Evolutionary conservation across 2,797 vertebrate species (phyloP).

Genomic region (Phylloscopus collybita): DNA sequence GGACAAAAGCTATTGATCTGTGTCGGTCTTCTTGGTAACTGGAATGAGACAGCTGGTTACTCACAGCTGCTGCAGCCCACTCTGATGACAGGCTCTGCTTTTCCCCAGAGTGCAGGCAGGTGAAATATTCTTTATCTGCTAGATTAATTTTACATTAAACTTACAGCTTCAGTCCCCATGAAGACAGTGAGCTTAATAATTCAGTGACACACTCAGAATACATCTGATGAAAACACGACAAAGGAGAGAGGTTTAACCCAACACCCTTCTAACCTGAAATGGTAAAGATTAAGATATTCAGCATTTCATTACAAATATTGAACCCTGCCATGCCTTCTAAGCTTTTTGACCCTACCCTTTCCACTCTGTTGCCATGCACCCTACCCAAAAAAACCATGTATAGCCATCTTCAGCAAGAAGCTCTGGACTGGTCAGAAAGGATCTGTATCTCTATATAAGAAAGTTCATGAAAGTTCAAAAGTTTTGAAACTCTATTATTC

Average conservation of each 20-base stretch:
- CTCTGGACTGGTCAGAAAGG: not conserved
- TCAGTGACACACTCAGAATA: not conserved
- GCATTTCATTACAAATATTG: not conserved
- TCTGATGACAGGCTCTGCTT: not conserved
- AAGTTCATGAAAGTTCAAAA: not conserved
- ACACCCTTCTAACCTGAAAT: not conserved
- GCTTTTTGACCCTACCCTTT: not conserved
- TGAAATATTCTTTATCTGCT: not conserved
- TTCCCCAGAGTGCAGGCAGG: not conserved
- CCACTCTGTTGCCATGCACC: not conserved
- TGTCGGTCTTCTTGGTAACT: not conserved
- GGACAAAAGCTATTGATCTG: not conserved
- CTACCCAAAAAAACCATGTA: not conserved
- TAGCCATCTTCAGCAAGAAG: not conserved
- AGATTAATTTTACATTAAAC: not conserved
- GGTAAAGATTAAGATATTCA: not conserved
- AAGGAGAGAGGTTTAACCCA: not conserved
- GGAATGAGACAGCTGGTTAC: not conserved
- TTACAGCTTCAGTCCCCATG: not conserved
- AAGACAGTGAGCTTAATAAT: not conserved
- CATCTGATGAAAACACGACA: not conserved
- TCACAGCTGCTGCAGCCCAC: not conserved
- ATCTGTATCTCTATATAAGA: not conserved
- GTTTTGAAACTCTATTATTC: not conserved
- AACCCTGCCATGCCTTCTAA: fast-evolving